Base-by-base conservation (phyloP, 2,797 vertebrate species). In the Phalloptychus januarius region DNA sequence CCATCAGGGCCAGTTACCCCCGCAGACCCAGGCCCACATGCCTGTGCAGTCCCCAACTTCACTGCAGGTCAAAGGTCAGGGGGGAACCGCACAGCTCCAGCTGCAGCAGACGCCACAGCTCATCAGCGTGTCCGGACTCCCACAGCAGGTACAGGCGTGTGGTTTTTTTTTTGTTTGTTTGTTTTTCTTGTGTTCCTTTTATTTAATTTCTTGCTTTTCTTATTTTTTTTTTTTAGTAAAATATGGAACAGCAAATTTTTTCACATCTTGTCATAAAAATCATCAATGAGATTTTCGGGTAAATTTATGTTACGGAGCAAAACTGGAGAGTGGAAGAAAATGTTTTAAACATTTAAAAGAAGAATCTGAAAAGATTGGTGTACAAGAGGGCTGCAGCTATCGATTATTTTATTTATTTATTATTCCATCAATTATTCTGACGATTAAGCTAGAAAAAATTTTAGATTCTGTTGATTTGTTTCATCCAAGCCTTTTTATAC, bases 61-160 rank as follows among this genome's bases (percentile, higher is more conserved):
- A 12, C 85, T 96, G 83, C 96, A 95, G 92, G 94, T 95, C 56
- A 97, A 96, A 91, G 89, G 96, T 56, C 91, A 92, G 86, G 95
- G 91, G 1, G 92, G 92, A 80, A 77, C 90, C 0, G 56, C 95
- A 82, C 89, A 95, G 86, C 91, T 97, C 87, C 97, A 96, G 91
- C 95, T 97, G 52, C 97, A 96, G 61, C 97, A 96, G 86, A 94
- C 96, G 23, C 95, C 96, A 1, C 97, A 97, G 87, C 92, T 98
- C 85, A 94, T 94, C 90, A 95, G 96, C 79, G 89, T 97, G 90
- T 96, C 97, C 81, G 96, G 96, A 89, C 95, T 97, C 72, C 97
- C 96, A 91, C 97, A 96, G 83, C 97, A 96, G 95, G 97, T 97
- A 75, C 88, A 91, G 86, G 48, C 48, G 1, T 23, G 48, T 23